Evolutionary conservation across 2,888 invertebrate species (phyloP).

Genomic region (Sipha maydis): DNA sequence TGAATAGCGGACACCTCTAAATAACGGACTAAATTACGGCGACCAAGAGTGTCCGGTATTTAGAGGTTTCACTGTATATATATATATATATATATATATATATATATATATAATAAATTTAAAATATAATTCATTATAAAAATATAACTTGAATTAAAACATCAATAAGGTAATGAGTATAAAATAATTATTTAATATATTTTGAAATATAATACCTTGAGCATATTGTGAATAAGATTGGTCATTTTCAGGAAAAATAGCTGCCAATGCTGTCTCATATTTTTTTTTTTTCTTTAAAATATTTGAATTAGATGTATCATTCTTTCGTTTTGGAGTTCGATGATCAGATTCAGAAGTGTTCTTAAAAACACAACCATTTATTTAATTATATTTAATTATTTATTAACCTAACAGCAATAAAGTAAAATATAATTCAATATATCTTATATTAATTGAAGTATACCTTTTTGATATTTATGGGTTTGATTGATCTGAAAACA

Average conservation of each 20-base stretch:
- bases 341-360: constrained; percentile 50
- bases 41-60: too few species aligned
- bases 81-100: too few species aligned
- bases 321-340: constrained; percentile 56
- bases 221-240: constrained; percentile 48
- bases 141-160: not conserved
- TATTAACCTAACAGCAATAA: too few species aligned
- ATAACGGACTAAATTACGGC: too few species aligned
- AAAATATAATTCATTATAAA: not conserved
- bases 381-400: not conserved
- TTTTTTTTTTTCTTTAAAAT: constrained; percentile 60
- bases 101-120: not conserved
- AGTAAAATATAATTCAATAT: not conserved
- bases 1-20: too few species aligned
- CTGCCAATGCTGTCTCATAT: constrained; percentile 59
- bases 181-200: not conserved
- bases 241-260: constrained; percentile 60
- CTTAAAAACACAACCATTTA: constrained; percentile 23
- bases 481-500: constrained; percentile 41
- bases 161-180: not conserved
- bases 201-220: constrained; percentile 51
- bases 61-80: too few species aligned
- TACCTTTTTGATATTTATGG: constrained; percentile 56
- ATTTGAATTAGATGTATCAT: constrained; percentile 39
- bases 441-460: not conserved